A percentile compares a stretch with the other conserved stretches of the same genome.
phyloP scores from a whole-genome alignment of 2,797 vertebrate genomes.

The Crenichthys baileyi region DNA sequence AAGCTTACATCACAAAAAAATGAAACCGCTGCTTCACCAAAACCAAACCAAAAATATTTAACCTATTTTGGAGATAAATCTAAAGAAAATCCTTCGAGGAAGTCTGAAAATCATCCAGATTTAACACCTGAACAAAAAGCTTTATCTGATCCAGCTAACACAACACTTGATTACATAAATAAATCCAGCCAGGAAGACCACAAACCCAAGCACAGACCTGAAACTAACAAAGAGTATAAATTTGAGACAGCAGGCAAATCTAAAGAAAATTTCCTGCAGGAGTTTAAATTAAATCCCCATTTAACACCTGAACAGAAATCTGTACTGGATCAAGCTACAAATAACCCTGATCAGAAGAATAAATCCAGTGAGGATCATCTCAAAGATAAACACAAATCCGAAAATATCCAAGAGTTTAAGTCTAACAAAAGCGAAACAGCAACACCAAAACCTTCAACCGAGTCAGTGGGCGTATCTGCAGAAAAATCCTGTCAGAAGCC shows the following conservation, averaged over 20 bases:
- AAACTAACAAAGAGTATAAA: not conserved
- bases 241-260: not conserved
- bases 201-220: conserved; percentile 17
- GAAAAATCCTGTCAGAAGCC: too few relatives aligned
- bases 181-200: conserved; percentile 14
- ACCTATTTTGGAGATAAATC: conserved; percentile 7
- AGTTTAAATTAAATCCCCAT: not conserved
- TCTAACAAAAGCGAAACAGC: not conserved
- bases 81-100: conserved; percentile 1
- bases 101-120: conserved; percentile 19
- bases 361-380: not conserved
- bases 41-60: conserved; percentile 3
- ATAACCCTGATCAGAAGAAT: conserved; percentile 3
- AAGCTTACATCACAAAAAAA: conserved; percentile 9
- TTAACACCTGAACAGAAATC: not conserved
- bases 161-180: conserved; percentile 15
- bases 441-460: not conserved
- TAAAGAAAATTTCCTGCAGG: not conserved
- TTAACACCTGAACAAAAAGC: conserved; percentile 22
- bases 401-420: not conserved
- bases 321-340: not conserved
- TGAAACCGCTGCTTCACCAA: conserved; percentile 11
- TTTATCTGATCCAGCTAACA: not conserved
- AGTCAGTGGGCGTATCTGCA: too few relatives aligned
- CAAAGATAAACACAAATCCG: conserved; percentile 22